These are phyloP conservation scores for Bactericera cockerelli DNA, from an alignment of 1,140 invertebrate genomes.

Conservation along the genomic window DNA sequence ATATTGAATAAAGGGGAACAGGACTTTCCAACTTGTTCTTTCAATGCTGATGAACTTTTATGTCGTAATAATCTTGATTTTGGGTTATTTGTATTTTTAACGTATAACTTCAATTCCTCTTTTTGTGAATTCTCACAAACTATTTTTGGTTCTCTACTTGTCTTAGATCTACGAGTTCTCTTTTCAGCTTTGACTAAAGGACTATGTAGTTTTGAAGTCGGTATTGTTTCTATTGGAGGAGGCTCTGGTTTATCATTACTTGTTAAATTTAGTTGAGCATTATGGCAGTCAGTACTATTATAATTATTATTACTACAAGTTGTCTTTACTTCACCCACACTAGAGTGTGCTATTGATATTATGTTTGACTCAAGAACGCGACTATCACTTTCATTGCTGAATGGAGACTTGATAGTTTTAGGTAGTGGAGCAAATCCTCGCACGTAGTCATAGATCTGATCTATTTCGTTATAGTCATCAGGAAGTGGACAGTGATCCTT, in stretches of 20 bases:
- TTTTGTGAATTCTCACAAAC: conserved; percentile 27
- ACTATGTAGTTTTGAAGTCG: conserved; percentile 46
- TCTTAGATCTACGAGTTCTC: conserved; percentile 38
- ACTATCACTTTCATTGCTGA: conserved; percentile 29
- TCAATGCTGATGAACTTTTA: conserved; percentile 54
- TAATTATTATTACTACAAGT: neutral
- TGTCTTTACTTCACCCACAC: neutral
- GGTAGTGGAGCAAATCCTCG: conserved; percentile 77
- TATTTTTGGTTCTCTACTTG: conserved; percentile 28
- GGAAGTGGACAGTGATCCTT: conserved; percentile 33
- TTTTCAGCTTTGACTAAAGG: conserved; percentile 42
- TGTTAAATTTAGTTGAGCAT: neutral
- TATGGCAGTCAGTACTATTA: conserved; percentile 4
- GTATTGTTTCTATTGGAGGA: conserved; percentile 78
- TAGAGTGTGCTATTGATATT: neutral
- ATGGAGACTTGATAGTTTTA: conserved; percentile 55
- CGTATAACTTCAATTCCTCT: conserved; percentile 50
- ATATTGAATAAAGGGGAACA: conserved; percentile 67
- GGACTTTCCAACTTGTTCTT: conserved; percentile 47
- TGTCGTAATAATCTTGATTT: conserved; percentile 46
- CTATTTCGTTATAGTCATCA: conserved; percentile 87
- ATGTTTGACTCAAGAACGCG: neutral
- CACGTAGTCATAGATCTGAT: conserved; percentile 93
- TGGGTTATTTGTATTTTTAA: conserved; percentile 54
- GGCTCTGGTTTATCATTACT: conserved; percentile 51